These are phyloP conservation scores for Actinopyga echinites DNA, from an alignment of 53 echinoderm and acorn worm species.

Conservation along the genomic window DNA sequence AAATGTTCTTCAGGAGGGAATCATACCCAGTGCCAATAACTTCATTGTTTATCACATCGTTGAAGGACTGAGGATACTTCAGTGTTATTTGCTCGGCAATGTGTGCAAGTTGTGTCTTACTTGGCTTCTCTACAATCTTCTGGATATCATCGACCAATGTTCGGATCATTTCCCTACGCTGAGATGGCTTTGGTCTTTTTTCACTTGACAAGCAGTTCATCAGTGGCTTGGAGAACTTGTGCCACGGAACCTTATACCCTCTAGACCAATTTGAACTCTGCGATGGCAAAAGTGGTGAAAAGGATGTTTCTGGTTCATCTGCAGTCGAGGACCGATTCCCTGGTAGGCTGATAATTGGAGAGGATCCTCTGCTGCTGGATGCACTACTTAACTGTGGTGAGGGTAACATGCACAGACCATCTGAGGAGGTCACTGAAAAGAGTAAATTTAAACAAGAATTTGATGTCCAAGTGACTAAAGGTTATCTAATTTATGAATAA, in stretches of 20 bases:
- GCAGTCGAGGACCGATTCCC: no score
- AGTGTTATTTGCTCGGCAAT: neutral
- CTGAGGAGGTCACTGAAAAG: no score
- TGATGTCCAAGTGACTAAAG: no score
- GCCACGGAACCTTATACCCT: neutral
- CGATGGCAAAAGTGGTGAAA: neutral
- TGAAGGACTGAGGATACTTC: neutral
- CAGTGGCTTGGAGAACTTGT: neutral
- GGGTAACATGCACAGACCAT: no score
- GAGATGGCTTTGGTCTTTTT: neutral
- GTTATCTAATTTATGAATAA: no score
- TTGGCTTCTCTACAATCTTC: neutral
- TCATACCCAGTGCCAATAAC: slow-evolving; percentile 31
- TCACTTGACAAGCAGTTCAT: neutral
- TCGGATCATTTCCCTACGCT: slow-evolving; percentile 12
- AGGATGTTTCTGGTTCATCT: no score
- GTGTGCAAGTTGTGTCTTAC: neutral
- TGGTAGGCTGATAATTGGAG: neutral
- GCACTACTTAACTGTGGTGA: neutral
- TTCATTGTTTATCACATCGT: neutral
- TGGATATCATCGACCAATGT: neutral
- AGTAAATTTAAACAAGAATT: no score
- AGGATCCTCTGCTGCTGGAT: neutral
- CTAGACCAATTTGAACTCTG: neutral
- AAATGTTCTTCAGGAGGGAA: slow-evolving; percentile 27